A percentile compares a stretch with the other conserved stretches of the same genome.
phyloP scores from a whole-genome alignment of 2,888 invertebrate genomes.

The Craniophora ligustri region DNA sequence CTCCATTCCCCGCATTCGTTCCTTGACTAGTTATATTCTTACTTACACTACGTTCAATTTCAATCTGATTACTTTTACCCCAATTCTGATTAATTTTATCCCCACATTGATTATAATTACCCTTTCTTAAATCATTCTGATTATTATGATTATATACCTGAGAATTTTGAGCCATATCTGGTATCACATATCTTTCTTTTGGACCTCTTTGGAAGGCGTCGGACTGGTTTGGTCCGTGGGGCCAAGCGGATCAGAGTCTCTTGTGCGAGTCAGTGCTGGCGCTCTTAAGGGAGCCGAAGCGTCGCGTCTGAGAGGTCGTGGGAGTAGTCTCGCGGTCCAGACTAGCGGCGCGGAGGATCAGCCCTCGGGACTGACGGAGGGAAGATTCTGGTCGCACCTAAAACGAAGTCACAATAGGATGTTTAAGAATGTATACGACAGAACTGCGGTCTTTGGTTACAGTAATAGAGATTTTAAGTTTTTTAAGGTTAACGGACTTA shows the following conservation, averaged over 20 bases:
- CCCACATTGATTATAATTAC: constrained; percentile 23
- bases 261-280: constrained; percentile 81
- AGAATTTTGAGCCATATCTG: constrained; percentile 48
- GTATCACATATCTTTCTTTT: constrained; percentile 50
- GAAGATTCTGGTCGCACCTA: constrained; percentile 71
- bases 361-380: constrained; percentile 75
- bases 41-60: constrained; percentile 39
- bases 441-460: no score
- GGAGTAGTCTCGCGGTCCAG: constrained; percentile 78
- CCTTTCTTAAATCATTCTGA: constrained; percentile 30
- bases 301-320: constrained; percentile 65
- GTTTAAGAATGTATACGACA: no score
- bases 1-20: constrained; percentile 50
- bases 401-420: no score
- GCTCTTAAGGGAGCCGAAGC: constrained; percentile 80
- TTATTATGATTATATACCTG: constrained; percentile 41
- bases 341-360: constrained; percentile 84
- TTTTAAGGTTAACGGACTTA: no score
- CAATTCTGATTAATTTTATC: constrained; percentile 3
- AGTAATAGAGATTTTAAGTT: no score
- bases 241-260: constrained; percentile 83
- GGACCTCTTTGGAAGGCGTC: constrained; percentile 52
- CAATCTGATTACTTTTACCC: constrained; percentile 12
- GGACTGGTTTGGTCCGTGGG: constrained; percentile 64
- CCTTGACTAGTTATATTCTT: constrained; percentile 33